A percentile compares a stretch with the other conserved stretches of the same genome.
phyloP scores from a whole-genome alignment of 2,113 vertebrate genomes.

The Rhabdomys dilectus region DNA sequence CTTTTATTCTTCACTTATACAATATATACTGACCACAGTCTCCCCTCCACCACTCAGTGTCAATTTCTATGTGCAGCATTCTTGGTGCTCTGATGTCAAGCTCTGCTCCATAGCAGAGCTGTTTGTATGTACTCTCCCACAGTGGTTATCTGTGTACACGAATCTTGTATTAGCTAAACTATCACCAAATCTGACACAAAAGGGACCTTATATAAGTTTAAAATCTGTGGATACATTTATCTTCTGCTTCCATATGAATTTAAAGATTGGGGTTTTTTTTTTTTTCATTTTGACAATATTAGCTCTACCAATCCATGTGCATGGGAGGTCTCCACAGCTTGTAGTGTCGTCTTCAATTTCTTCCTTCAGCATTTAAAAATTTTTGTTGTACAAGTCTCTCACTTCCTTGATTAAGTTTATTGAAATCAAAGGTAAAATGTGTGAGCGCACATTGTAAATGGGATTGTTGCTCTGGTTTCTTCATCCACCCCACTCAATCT shows the following conservation, averaged over 20 bases:
- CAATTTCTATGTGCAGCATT: background rate
- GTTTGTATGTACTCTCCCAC: background rate
- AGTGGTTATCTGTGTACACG: background rate
- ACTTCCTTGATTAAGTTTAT: background rate
- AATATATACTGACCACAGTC: background rate
- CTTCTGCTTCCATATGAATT: background rate
- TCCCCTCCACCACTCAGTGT: background rate
- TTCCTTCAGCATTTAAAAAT: background rate
- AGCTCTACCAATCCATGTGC: background rate
- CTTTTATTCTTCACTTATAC: background rate
- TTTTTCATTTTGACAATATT: background rate
- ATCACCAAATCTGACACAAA: constrained; percentile 1
- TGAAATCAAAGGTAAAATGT: background rate
- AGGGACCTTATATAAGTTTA: background rate
- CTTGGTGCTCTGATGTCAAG: background rate
- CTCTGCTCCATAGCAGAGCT: background rate
- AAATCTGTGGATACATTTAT: background rate
- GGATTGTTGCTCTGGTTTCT: background rate
- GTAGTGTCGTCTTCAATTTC: background rate
- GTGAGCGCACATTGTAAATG: background rate
- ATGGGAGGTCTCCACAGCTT: background rate
- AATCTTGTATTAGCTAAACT: background rate
- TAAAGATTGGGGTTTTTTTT: no score
- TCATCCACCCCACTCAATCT: no score
- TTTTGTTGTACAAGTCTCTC: background rate